Percentiles rank a stretch among this genome's conserved stretches.
Conservation (phyloP, 2,888 invertebrate genomes). For the Dolomedes plantarius region DNA sequence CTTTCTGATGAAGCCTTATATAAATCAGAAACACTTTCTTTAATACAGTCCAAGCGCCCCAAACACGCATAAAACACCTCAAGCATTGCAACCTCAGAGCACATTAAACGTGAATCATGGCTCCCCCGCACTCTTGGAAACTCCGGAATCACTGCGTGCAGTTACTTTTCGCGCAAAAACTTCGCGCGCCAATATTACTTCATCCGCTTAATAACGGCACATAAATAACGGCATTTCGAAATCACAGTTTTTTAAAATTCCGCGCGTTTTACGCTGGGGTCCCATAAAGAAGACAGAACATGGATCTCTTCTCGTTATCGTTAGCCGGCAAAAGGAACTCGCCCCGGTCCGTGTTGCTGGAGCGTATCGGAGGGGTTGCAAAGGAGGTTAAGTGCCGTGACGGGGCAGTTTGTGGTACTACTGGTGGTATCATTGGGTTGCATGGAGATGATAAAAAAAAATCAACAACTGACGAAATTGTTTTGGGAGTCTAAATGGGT, state of each 20-base stretch:
- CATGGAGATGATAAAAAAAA: conserved; percentile 18
- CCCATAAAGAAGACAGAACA: conserved; percentile 63
- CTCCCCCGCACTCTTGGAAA: conserved; percentile 1
- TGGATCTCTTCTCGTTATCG: conserved; percentile 62
- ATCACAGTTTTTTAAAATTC: conserved; percentile 64
- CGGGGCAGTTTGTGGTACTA: conserved; percentile 43
- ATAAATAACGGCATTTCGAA: conserved; percentile 58
- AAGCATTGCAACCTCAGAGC: conserved; percentile 13
- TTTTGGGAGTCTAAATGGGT: not conserved
- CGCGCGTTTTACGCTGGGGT: conserved; percentile 26
- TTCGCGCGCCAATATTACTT: conserved; percentile 42
- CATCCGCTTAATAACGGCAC: conserved; percentile 53
- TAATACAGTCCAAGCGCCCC: not conserved
- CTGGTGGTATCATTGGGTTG: conserved; percentile 26
- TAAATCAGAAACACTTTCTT: not conserved
- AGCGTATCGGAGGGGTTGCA: conserved; percentile 18
- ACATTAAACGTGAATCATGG: conserved; percentile 8
- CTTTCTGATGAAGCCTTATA: not conserved
- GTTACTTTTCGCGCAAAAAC: conserved; percentile 6
- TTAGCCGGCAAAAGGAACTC: conserved; percentile 40
- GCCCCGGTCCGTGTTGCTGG: conserved; percentile 15
- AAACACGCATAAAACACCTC: not conserved
- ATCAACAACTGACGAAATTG: not conserved
- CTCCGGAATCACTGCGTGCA: not conserved
- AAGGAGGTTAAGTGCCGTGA: conserved; percentile 49